These are phyloP conservation scores for Nemotelus nigrinus DNA, from an alignment of 2,888 invertebrate genomes.

Conservation along the genomic window DNA sequence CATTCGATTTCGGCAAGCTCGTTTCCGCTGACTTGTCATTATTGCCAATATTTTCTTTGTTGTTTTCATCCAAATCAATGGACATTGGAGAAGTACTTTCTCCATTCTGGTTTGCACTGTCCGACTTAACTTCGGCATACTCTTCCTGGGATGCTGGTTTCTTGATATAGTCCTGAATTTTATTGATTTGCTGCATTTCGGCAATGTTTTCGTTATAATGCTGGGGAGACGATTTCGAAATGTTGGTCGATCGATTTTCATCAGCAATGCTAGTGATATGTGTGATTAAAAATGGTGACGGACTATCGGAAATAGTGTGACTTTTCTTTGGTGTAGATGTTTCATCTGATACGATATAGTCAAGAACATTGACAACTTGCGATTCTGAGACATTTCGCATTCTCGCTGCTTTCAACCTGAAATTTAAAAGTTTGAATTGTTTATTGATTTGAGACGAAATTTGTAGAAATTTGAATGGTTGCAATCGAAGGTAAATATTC, in stretches of 20 bases:
- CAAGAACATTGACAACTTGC: constrained; percentile 9
- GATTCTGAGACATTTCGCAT: constrained; percentile 33
- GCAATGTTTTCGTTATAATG: not conserved
- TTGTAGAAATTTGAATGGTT: too few species aligned
- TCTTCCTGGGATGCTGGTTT: constrained; percentile 19
- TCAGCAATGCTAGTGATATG: not conserved
- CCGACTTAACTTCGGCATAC: constrained; percentile 14
- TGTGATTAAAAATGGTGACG: constrained; percentile 17
- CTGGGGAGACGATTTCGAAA: not conserved
- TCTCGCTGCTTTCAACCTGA: constrained; percentile 21
- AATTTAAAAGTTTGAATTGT: not conserved
- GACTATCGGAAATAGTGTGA: not conserved
- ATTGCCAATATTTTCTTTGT: constrained; percentile 30
- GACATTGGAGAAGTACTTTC: not conserved
- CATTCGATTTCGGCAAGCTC: constrained; percentile 18
- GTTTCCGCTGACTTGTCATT: constrained; percentile 9
- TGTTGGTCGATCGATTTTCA: constrained; percentile 10
- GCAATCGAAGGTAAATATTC: too few species aligned
- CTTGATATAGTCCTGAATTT: constrained; percentile 44
- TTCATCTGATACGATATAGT: constrained; percentile 18
- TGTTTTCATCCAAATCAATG: constrained; percentile 4
- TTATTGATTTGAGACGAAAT: not conserved
- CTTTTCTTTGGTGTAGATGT: constrained; percentile 21
- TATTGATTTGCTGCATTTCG: constrained; percentile 49
- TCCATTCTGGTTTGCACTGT: not conserved